Base-by-base conservation (phyloP, 2,797 vertebrate genomes). In the Hydrolagus colliei region DNA sequence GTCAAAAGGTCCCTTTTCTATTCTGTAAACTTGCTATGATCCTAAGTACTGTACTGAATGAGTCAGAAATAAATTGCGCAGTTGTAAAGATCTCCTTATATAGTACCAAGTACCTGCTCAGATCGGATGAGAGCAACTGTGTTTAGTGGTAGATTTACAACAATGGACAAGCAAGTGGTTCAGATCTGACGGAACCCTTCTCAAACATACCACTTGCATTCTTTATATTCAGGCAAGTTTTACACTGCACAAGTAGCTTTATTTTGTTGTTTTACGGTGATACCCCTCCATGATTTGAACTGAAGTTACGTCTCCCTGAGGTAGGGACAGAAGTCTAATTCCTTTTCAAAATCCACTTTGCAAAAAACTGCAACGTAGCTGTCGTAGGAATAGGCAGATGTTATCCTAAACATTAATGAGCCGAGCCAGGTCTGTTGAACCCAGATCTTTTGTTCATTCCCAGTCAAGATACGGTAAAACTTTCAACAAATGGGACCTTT, bases 401-500 rank as follows among this genome's bases (percentile, higher is more conserved):
- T 32, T 65, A 82, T 41, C 22, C 35, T 35, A 35, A 3, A 5
- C 20, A 16, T 41, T n/a, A 1, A 41, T 84, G 79, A 5, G 11
- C 27, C 32, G 20, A 68, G 35, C 63, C 32, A 16, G 27, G 65
- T 68, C 27, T 84, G 16, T 4, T 68, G 68, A 68, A 41, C 10
- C 63, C 14, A 82, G 65, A n/a, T 16, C 63, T 68, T 82, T 82
- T 68, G 79, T 84, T 71, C 32, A 52, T 68, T 27, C 12, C 79
- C n/a, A 13, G 65, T 41, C 41, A 71, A 84, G 27, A 82, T n/a
- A 6, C 27, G 5, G 27, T 59, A 82, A 82, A 67, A 72, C 86
- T 3, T 89, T 65, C 86, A 87, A 87, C 32, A 86, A 85, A 87
- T 86, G 71, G 88, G 85, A 86, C 73, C 72, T 88, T 87, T 85